phyloP scores from a whole-genome alignment of 2,113 vertebrate genomes.

The Chloropsis cyanopogon region DNA sequence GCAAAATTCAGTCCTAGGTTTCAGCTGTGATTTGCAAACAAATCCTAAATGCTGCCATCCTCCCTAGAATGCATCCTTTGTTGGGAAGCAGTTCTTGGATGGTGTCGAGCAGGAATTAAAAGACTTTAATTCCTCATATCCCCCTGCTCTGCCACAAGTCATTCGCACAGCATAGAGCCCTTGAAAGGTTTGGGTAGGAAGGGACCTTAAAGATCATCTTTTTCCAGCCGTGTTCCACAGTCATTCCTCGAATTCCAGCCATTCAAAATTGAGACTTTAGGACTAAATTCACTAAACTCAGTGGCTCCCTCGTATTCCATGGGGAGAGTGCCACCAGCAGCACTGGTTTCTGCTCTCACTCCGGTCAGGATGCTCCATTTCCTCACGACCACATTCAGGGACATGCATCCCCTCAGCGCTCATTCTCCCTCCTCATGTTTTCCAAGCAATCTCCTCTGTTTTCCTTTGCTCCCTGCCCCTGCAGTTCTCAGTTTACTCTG shows the following conservation, averaged over 20 bases:
- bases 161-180: rapidly evolving
- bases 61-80: neutral
- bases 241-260: neutral
- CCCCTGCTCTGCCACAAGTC: neutral
- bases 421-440: neutral
- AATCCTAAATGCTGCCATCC: neutral
- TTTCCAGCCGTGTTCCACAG: neutral
- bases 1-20: neutral
- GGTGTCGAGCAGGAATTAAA: neutral
- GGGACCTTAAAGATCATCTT: neutral
- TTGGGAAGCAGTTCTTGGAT: neutral
- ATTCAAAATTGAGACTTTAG: neutral
- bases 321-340: neutral
- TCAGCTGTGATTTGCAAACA: neutral
- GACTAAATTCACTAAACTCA: rapidly evolving
- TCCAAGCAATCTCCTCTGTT: neutral
- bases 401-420: no score
- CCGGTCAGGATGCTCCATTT: rapidly evolving
- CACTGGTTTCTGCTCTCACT: neutral
- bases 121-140: neutral
- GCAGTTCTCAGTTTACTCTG: neutral
- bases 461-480: neutral
- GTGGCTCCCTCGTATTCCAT: neutral
- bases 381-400: rapidly evolving
- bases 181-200: neutral